phyloP scores from a whole-genome alignment of 2,113 vertebrate genomes.

The Galbula dea region DNA sequence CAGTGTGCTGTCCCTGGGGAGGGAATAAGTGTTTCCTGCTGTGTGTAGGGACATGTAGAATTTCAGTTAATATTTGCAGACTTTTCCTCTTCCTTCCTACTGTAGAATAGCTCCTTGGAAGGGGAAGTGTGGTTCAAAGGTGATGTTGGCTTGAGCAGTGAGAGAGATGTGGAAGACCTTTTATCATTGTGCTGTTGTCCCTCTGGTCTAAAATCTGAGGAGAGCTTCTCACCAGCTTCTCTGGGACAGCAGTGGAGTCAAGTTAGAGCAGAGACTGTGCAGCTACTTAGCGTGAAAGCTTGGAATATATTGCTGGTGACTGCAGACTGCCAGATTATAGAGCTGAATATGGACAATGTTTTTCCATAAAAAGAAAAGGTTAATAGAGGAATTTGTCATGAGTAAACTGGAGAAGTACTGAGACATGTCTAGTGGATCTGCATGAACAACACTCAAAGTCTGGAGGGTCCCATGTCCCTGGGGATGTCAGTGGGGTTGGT shows the following conservation, averaged over 20 bases:
- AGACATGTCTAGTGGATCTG: background rate
- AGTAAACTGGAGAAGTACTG: background rate
- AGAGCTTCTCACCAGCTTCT: background rate
- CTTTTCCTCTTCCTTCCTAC: background rate
- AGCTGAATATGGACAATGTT: background rate
- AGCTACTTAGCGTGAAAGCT: background rate
- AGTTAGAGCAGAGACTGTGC: background rate
- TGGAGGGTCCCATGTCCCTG: too few species aligned
- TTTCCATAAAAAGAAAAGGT: too few species aligned
- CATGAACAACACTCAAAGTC: too few species aligned
- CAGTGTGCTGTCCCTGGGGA: background rate
- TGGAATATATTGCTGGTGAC: background rate
- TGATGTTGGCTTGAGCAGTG: too few species aligned
- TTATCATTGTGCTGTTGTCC: rapidly evolving
- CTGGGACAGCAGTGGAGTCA: background rate
- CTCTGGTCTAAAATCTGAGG: too few species aligned
- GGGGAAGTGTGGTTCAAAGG: background rate
- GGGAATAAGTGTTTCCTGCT: background rate
- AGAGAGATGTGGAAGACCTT: background rate
- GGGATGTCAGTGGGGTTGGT: too few species aligned
- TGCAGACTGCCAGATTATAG: background rate
- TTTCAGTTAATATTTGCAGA: background rate
- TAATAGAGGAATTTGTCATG: background rate
- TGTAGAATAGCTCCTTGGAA: rapidly evolving
- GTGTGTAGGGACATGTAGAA: background rate